Percentiles rank a stretch among this genome's conserved stretches.
Conservation (phyloP, 2,113 vertebrate species). For the Suncus etruscus region DNA sequence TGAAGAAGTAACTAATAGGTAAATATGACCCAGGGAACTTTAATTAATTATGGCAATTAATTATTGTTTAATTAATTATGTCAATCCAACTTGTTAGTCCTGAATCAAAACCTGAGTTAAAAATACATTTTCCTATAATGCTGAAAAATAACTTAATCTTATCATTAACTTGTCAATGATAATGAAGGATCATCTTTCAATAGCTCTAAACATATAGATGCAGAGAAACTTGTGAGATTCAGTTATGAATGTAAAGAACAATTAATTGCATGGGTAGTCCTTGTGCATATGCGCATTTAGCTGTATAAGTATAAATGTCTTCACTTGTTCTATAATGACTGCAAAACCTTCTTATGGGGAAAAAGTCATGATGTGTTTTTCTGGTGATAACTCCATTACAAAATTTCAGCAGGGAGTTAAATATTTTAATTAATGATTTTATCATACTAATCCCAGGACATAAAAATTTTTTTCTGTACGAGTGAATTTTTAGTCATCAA, state of each 20-base stretch:
- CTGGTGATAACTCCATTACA: conserved; percentile 40
- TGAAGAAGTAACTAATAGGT: background rate
- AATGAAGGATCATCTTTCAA: background rate
- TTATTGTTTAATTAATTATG: too few species aligned
- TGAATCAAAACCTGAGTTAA: background rate
- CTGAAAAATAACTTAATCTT: background rate
- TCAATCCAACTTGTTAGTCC: background rate
- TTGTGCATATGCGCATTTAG: background rate
- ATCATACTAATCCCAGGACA: conserved; percentile 43
- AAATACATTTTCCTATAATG: background rate
- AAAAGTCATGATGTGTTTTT: conserved; percentile 42
- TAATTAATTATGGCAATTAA: too few species aligned
- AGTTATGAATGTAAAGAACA: background rate
- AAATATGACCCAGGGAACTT: background rate
- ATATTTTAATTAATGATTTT: conserved; percentile 72
- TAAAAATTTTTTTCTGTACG: background rate
- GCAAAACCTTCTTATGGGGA: conserved; percentile 5
- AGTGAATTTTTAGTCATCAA: conserved; percentile 60
- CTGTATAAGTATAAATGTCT: background rate
- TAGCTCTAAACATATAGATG: background rate
- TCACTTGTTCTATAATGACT: background rate
- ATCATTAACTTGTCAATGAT: conserved; percentile 6
- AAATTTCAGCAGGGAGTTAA: conserved; percentile 40
- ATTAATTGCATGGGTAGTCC: background rate
- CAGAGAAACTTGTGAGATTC: background rate